Evolutionary conservation across 2,888 invertebrate genomes (phyloP), one percentile per base, ranked within the genome.

Genomic region (Pheosia gnoma): DNA sequence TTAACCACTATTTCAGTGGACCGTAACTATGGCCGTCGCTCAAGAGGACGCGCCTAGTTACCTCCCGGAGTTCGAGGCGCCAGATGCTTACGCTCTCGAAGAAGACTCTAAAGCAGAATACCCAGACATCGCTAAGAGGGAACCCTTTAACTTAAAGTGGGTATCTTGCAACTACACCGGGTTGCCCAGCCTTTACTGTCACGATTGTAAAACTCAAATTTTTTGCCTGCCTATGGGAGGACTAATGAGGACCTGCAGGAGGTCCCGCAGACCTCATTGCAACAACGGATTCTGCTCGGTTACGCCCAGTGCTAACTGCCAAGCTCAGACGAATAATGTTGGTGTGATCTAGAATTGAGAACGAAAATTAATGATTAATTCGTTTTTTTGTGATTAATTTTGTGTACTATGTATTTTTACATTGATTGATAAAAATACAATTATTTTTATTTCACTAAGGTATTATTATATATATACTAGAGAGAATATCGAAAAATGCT

Each of bases 201-300:
- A 80, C 4, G 82, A 88, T 62, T 90, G 87, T 71, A 78, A 67
- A 49, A 88, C 87, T 3, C 79, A 81, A 3, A 41, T 86, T 39
- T 81, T 88, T 25, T 89, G 90, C 70, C 86, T 86, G 57, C 80
- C 80, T 3, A 47, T 83, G 6, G 87, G 86, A 5, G 89, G 88
- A 0, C 51, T 87, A 6, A 61, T 89, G 25, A 78, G 74, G 37
- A 7, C 63, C 3, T 91, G 91, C 68, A 54, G 62, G 0, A 74
- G 78, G 57, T 78, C 81, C 0, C 59, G 53, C 45, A 82, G 61
- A 60, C 87, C 89, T 5, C 72, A 86, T 62, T 91, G 91, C 66
- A 85, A 83, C 39, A 79, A 80, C 59, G 90, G 90, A 3, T 64
- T 83, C 4, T 90, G 90, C 66, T 83, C 87, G 0, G 57, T 79